A percentile compares a stretch with the other conserved stretches of the same genome.
These are phyloP conservation scores for Chrysopilus asiliformis DNA, from an alignment of 2,888 invertebrate genomes.

Conservation along the genomic window DNA sequence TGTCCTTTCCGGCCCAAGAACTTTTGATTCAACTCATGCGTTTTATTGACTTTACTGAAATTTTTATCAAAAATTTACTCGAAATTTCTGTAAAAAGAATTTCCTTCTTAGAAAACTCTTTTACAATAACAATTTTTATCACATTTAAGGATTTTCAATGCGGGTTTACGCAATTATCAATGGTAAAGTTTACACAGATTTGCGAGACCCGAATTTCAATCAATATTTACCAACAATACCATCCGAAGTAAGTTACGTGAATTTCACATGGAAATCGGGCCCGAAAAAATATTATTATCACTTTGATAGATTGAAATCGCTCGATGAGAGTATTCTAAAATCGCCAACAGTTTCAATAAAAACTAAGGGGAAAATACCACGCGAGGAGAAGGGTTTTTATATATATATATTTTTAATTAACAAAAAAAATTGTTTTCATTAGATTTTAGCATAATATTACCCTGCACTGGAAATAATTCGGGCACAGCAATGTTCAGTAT, in stretches of 20 bases:
- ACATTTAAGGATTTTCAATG: slow-evolving; percentile 57
- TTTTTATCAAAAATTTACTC: too few species aligned
- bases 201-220: slow-evolving; percentile 81
- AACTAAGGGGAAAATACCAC: slow-evolving; percentile 72
- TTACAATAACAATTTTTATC: not conserved
- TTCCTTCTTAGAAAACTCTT: too few species aligned
- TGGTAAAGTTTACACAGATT: slow-evolving; percentile 72
- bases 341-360: slow-evolving; percentile 81
- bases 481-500: slow-evolving; percentile 80
- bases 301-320: slow-evolving; percentile 74
- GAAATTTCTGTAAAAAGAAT: too few species aligned
- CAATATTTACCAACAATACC: slow-evolving; percentile 82
- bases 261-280: slow-evolving; percentile 83
- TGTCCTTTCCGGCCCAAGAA: too few species aligned
- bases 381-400: slow-evolving; percentile 62
- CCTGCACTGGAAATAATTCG: slow-evolving; percentile 76
- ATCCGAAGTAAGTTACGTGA: slow-evolving; percentile 79
- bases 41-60: too few species aligned
- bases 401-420: not conserved
- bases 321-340: slow-evolving; percentile 68
- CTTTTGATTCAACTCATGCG: too few species aligned
- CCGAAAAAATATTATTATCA: slow-evolving; percentile 70
- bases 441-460: slow-evolving; percentile 81
- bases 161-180: slow-evolving; percentile 82
- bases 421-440: not conserved